phyloP scores from a whole-genome alignment of 2,113 vertebrate genomes.

The Notechis scutatus region DNA sequence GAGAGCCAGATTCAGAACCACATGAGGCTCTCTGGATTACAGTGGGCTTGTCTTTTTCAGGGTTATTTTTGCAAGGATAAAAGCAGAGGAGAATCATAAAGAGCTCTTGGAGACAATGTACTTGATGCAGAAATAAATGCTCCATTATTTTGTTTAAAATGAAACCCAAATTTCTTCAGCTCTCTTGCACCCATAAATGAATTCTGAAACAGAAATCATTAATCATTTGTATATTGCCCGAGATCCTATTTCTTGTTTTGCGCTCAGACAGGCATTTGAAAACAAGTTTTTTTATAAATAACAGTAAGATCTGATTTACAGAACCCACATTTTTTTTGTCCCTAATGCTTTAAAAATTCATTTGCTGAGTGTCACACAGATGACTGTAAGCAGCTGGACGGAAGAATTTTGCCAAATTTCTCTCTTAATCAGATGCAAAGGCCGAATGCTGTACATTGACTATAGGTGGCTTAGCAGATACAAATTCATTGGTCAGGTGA shows the following conservation, averaged over 20 bases:
- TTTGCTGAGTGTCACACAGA: not conserved
- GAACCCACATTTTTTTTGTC: not conserved
- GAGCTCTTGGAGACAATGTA: not conserved
- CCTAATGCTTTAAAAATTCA: constrained; percentile 16
- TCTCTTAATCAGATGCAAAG: constrained; percentile 1
- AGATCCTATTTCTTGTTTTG: not conserved
- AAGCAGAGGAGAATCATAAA: not conserved
- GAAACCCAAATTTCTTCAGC: not conserved
- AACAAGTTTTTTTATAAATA: not conserved
- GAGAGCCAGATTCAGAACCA: not conserved
- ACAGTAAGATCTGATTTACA: not conserved
- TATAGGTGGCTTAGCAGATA: not conserved
- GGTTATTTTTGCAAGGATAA: not conserved
- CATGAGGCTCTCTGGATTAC: not conserved
- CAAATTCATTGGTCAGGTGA: not conserved
- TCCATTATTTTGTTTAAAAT: not conserved
- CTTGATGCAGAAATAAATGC: not conserved
- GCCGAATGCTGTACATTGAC: not conserved
- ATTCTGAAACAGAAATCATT: not conserved
- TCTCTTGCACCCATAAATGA: not conserved
- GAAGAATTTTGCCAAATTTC: constrained; percentile 15
- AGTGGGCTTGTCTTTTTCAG: not conserved
- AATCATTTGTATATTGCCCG: not conserved
- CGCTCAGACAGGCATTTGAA: not conserved
- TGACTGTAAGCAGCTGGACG: constrained; percentile 6